Base-by-base conservation (phyloP, 1,140 invertebrate species). In the Bombus haemorrhoidalis region DNA sequence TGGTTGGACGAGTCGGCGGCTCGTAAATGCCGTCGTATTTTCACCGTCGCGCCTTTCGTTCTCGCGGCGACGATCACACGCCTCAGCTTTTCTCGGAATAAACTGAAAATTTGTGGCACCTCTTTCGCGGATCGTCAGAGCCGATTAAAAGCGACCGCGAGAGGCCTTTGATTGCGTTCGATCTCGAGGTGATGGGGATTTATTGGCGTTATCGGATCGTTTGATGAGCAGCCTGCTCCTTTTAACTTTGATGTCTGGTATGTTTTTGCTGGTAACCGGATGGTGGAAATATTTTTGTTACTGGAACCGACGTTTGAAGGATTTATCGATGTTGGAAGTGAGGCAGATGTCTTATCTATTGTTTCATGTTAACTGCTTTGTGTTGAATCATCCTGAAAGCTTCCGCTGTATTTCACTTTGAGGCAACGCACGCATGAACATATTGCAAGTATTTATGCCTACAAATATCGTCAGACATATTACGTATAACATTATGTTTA, bases 21-120 rank as follows among this genome's bases (percentile, higher is more conserved):
- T 90, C 89, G 89, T 90, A 90, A 90, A 90, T 88, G 89, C 89
- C 81, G 89, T 90, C 89, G 89, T 90, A 90, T 90, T 90, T 90
- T 90, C 78, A 81, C 68, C 81, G 68, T 77, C 83, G 72, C 68
- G 43, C 69, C 37, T 66, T 81, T 80, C 81, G 73, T 57, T 32
- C 73, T 47, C 71, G 64, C 87, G 59, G 75, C 43, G 32, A 37
- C 57, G 80, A 59, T 81, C 84, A 79, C 68, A 77, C 59, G 15
- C 37, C 43, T 57, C 39, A 53, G n/a, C 22, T 85, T 85, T 80
- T 85, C 83, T 85, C 39, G 68, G 83, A 85, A 85, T 80, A 62
- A 85, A 47, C 53, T 79, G 53, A 37, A 80, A 85, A 85, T 73
- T 85, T 80, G 76, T 62, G 77, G 83, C 71, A 53, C 25, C 77